Conservation (phyloP, 2,113 vertebrate species). For the Pimephales promelas region DNA sequence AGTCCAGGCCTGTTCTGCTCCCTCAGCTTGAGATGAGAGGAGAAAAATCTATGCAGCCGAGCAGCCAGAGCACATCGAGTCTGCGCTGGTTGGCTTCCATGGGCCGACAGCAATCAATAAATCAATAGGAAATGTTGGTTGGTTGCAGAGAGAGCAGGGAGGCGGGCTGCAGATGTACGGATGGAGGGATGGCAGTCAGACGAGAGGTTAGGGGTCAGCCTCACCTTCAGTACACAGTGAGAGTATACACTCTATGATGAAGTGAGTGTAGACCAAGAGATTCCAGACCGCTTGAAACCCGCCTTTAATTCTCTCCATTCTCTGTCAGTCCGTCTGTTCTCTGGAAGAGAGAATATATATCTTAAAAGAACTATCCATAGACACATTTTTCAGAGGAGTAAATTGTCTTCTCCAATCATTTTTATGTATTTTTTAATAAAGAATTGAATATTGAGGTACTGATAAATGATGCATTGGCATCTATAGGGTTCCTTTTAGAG, state of each 20-base stretch:
- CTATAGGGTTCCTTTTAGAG: no score
- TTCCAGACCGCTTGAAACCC: slow-evolving; percentile 41
- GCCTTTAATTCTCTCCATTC: slow-evolving; percentile 53
- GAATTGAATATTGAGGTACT: background rate
- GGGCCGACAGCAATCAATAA: slow-evolving; percentile 96
- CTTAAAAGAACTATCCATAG: background rate
- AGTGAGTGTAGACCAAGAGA: slow-evolving; percentile 68
- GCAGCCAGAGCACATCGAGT: slow-evolving; percentile 83
- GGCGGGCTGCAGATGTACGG: slow-evolving; percentile 91
- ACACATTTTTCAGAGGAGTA: background rate
- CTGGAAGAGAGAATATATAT: background rate
- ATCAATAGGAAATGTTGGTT: slow-evolving; percentile 96
- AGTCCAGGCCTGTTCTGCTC: slow-evolving; percentile 78
- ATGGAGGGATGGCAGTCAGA: slow-evolving; percentile 80
- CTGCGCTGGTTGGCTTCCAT: slow-evolving; percentile 86
- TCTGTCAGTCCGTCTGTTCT: slow-evolving; percentile 44
- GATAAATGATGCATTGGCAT: background rate
- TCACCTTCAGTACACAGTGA: slow-evolving; percentile 81
- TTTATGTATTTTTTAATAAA: background rate
- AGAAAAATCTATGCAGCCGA: slow-evolving; percentile 86
- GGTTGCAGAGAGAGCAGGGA: slow-evolving; percentile 93
- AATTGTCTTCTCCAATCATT: background rate
- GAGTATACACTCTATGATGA: slow-evolving; percentile 77
- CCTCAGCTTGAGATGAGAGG: slow-evolving; percentile 74
- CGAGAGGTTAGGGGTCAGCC: slow-evolving; percentile 80